phyloP scores from a whole-genome alignment of 2,888 invertebrate species.

The Dicyrtoma fusca region DNA sequence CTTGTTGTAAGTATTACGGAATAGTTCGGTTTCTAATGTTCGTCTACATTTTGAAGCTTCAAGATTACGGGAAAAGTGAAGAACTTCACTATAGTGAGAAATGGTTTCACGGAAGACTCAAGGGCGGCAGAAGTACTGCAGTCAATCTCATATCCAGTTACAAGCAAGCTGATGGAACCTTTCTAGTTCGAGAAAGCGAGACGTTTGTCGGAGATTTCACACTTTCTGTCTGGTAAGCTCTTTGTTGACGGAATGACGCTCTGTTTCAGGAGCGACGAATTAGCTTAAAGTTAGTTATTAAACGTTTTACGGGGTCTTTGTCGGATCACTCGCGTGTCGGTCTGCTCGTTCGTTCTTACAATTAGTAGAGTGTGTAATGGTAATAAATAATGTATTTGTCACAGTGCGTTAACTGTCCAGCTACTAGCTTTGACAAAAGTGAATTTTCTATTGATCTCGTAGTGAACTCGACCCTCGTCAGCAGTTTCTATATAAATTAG shows the following conservation, averaged over 20 bases:
- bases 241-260: neutral
- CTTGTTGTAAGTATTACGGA: neutral
- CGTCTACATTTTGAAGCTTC: conserved; percentile 63
- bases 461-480: too few relatives aligned
- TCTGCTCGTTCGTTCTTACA: too few relatives aligned
- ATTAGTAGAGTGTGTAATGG: too few relatives aligned
- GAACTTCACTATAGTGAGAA: conserved; percentile 89
- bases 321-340: too few relatives aligned
- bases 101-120: conserved; percentile 90
- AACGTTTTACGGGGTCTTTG: too few relatives aligned
- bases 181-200: conserved; percentile 89
- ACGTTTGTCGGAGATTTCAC: conserved; percentile 97
- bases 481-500: too few relatives aligned
- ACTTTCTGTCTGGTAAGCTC: conserved; percentile 79
- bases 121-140: conserved; percentile 78
- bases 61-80: conserved; percentile 59
- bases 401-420: too few relatives aligned
- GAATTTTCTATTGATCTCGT: too few relatives aligned
- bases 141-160: conserved; percentile 74
- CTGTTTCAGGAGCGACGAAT: neutral
- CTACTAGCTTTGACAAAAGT: too few relatives aligned
- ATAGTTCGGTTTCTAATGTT: conserved; percentile 9
- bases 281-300: too few relatives aligned
- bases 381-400: too few relatives aligned
- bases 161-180: conserved; percentile 86